phyloP scores from a whole-genome alignment of 1,140 invertebrate genomes.

The Drosophila murphyi region DNA sequence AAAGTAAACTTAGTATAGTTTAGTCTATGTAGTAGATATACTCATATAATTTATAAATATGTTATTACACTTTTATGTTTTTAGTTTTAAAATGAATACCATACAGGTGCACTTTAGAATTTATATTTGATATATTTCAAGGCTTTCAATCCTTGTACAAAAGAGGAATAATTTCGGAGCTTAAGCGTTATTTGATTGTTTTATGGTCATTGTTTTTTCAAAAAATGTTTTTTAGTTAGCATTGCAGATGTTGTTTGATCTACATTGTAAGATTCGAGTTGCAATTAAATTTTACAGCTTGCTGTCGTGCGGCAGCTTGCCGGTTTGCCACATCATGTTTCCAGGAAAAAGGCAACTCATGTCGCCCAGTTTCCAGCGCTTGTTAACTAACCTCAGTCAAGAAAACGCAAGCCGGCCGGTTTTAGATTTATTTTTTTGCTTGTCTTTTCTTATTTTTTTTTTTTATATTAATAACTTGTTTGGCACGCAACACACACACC shows the following conservation, averaged over 20 bases:
- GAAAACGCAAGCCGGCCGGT: conserved; percentile 52
- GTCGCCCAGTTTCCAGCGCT: background rate
- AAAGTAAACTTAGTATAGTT: no score
- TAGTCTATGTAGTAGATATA: no score
- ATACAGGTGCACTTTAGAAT: no score
- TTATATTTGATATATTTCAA: no score
- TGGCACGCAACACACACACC: conserved; percentile 15
- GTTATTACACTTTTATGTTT: no score
- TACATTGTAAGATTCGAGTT: conserved; percentile 5
- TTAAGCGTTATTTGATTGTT: background rate
- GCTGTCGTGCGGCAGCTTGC: conserved; percentile 3
- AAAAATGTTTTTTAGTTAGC: background rate
- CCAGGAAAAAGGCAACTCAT: conserved; percentile 48
- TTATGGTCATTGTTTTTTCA: background rate
- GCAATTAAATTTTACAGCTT: background rate
- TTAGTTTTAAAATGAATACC: no score
- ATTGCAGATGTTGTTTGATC: background rate
- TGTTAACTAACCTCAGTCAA: conserved; percentile 74
- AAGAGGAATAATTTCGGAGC: no score
- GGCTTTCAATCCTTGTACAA: no score
- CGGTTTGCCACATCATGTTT: conserved; percentile 18
- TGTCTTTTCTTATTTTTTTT: conserved; percentile 4
- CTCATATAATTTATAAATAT: no score
- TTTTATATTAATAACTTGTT: conserved; percentile 41
- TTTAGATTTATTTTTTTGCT: conserved; percentile 8